phyloP scores from a whole-genome alignment of 2,888 invertebrate genomes.

The Cosmia trapezina region DNA sequence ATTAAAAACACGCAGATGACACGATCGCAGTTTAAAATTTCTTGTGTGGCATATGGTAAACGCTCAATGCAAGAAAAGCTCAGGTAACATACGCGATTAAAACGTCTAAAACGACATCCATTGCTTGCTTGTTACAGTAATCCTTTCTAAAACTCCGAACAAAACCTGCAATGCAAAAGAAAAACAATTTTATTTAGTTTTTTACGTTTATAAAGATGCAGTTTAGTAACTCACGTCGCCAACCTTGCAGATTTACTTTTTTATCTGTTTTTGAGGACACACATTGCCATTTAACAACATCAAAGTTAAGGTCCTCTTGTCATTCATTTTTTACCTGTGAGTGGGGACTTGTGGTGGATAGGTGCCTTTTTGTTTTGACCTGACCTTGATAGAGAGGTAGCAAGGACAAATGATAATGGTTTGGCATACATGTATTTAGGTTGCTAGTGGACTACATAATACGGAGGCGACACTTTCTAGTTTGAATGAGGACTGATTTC shows the following conservation, averaged over 20 bases:
- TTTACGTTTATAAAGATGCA: conserved; percentile 52
- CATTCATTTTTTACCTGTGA: conserved; percentile 74
- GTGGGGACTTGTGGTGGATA: conserved; percentile 61
- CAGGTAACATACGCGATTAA: conserved; percentile 52
- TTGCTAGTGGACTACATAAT: conserved; percentile 26
- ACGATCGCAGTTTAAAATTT: conserved; percentile 67
- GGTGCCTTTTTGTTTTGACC: conserved; percentile 56
- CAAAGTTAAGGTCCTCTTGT: conserved; percentile 75
- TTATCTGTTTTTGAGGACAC: conserved; percentile 80
- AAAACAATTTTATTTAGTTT: conserved; percentile 28
- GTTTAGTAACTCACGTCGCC: conserved; percentile 72
- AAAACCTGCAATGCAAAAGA: conserved; percentile 48
- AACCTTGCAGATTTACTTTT: conserved; percentile 78
- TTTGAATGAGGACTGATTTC: conserved; percentile 20
- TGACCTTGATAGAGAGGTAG: conserved; percentile 63
- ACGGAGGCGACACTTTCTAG: conserved; percentile 18
- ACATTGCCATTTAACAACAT: conserved; percentile 81
- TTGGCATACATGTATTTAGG: conserved; percentile 42
- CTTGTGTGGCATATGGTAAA: conserved; percentile 74
- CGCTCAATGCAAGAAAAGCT: conserved; percentile 60
- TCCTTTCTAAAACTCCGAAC: neutral
- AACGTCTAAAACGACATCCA: conserved; percentile 43
- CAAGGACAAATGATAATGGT: conserved; percentile 58
- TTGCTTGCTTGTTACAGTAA: conserved; percentile 24
- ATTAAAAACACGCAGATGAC: conserved; percentile 58